Base-by-base conservation (phyloP, 2,797 vertebrate genomes). In the Dendrocincla tyrannina region DNA sequence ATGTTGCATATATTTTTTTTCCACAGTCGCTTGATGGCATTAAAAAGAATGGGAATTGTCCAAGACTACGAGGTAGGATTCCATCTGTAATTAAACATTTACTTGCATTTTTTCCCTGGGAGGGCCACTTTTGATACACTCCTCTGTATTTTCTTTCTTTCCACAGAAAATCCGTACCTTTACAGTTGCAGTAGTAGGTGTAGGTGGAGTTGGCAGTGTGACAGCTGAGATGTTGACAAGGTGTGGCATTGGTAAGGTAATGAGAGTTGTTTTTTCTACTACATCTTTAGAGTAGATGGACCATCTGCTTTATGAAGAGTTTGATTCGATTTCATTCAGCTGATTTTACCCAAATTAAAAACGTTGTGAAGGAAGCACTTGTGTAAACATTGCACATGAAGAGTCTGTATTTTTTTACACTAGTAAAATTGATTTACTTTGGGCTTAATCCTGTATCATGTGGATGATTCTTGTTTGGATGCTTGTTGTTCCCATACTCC, bases 211-310 rank as follows among this genome's bases (percentile, higher is more conserved):
- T 85, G 99, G 99, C 87, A 99, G 99, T 13, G 99, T 99, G 87
- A 99, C 99, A 56, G 99, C 99, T 87, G 99, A 99, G 98, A 99
- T 99, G 99, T 97, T 99, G 96, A 99, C 99, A 94, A 98, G 99
- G 96, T 99, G 99, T 99, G 99, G 99, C 98, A 99, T 99, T 98
- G 99, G 99, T 98, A 99, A 99, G 99, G 99, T 99, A 99, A 99
- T 98, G 96, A 81, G 94, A 88, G 84, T 25, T 47, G 79, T 89
- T 95, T 96, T 63, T 88, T 89, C 76, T 79, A 88, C 42, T 96
- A 2, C 85, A 24, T 53, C 28, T 66, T 85, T 44, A 19, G 4
- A 62, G 44, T 55, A 88, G 58, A 27, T 70, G 32, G 63, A 46
- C 17, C n/a, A 35, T 77, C 6, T 9, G 67, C 22, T 79, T 87